Evolutionary conservation across 2,888 invertebrate genomes (phyloP), one percentile per base, ranked within the genome.

Genomic region (Agapostemon virescens): DNA sequence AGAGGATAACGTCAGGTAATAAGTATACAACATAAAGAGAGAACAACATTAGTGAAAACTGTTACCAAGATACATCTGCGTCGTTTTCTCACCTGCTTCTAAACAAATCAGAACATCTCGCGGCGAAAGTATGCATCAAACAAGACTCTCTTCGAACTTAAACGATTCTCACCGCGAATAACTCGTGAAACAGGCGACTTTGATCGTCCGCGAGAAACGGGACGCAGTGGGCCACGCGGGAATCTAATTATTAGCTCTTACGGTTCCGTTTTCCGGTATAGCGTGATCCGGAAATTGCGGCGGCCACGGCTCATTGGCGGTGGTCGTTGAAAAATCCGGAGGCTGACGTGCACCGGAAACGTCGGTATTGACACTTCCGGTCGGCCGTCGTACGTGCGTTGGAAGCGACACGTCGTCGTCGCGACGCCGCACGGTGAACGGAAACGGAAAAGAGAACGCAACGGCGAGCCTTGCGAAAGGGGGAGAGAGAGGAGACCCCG

Each of bases 301-400:
- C 20, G 40, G 23, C 38, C 77, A 64, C 68, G 78, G 55, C 63
- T 79, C 78, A 52, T 79, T 77, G 68, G 49, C 26, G 40, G 1
- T n/a, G n/a, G 15, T 13, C 36, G n/a, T 36, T 64, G 68, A 79
- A 79, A 80, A 80, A 79, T 80, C 52, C 66, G 42, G 36, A 36
- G 26, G 26, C 30, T 40, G 55, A 23, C 33, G 38, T 15, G 42
- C 20, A n/a, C 30, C 72, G 79, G 72, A 78, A 79, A 49, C 49
- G 45, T 23, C 52, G 61, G 52, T 78, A 67, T 55, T 72, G 71
- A 38, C 71, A 30, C 33, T 36, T 64, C 67, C 71, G 61, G 49
- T 71, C 20, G 20, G n/a, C 0, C 13, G 63, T 26, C 42, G 58
- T 73, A 74, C 79, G 67, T 70, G 58, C 13, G 36, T 63, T 63